These are phyloP conservation scores for Conus betulinus DNA, from an alignment of 1,140 invertebrate genomes.

Conservation along the genomic window DNA sequence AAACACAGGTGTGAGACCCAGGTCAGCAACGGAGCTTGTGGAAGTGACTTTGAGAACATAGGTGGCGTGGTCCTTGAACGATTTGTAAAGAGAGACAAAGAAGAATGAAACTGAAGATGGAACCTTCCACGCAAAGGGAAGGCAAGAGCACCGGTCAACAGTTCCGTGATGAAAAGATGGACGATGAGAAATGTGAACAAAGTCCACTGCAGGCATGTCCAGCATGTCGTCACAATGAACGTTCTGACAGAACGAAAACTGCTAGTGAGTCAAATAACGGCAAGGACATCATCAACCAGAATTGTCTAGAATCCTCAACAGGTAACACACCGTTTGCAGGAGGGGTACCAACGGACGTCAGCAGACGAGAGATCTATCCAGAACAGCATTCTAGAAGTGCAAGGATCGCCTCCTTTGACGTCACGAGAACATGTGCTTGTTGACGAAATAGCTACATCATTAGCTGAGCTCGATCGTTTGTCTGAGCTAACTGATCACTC, in stretches of 20 bases:
- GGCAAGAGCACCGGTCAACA: neutral
- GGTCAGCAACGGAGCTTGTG: neutral
- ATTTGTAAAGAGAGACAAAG: neutral
- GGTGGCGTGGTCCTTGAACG: neutral
- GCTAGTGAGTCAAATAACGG: neutral
- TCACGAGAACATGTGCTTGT: neutral
- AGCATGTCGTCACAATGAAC: neutral
- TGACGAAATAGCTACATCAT: neutral
- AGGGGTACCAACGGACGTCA: neutral
- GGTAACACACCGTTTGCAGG: neutral
- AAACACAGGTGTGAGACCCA: neutral
- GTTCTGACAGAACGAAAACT: neutral
- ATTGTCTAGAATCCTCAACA: neutral
- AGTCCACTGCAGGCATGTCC: neutral
- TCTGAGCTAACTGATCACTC: neutral
- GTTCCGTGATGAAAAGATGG: neutral
- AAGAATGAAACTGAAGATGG: neutral
- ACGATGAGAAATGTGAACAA: neutral
- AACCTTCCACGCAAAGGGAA: neutral
- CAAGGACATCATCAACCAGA: neutral
- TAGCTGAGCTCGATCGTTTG: neutral
- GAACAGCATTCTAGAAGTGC: neutral
- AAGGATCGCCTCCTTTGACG: neutral
- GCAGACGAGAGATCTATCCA: neutral
- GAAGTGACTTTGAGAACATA: neutral